These are phyloP conservation scores for Vulpes ferrilata DNA, from an alignment of 2,113 vertebrate genomes.

Conservation along the genomic window DNA sequence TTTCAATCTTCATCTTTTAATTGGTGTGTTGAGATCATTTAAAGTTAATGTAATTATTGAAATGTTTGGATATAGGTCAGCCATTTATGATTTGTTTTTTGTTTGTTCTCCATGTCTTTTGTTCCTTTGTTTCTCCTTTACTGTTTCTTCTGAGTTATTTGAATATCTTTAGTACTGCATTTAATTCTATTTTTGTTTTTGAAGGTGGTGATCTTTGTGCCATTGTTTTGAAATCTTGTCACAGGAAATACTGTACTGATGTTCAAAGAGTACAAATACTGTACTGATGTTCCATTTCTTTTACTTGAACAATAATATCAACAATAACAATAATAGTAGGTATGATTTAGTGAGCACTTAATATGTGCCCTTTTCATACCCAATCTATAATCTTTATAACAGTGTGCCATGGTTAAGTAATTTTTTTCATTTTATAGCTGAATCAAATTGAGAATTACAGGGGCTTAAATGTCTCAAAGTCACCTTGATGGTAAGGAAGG, in stretches of 20 bases:
- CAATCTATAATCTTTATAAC: not conserved
- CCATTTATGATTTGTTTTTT: not conserved
- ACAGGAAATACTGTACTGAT: not conserved
- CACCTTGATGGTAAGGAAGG: not conserved
- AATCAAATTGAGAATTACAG: slow-evolving; percentile 33
- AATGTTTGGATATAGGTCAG: not conserved
- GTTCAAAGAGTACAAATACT: not conserved
- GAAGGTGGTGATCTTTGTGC: not conserved
- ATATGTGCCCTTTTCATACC: not conserved
- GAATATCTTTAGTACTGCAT: not conserved
- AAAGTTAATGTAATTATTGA: not conserved
- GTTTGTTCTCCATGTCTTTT: not conserved
- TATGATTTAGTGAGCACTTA: not conserved
- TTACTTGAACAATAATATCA: not conserved
- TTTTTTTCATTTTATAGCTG: not conserved
- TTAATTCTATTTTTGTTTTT: slow-evolving; percentile 27
- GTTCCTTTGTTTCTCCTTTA: slow-evolving; percentile 11
- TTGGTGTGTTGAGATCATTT: not conserved
- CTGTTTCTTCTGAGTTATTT: not conserved
- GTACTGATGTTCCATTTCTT: not conserved
- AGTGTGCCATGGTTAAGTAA: not conserved
- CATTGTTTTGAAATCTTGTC: not conserved
- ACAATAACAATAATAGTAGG: not conserved
- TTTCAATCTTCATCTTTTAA: not conserved
- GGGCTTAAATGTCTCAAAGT: not conserved